Evolutionary conservation across 2,113 vertebrate species (phyloP), one percentile per base, ranked within the genome.

Genomic region (Eptatretus burgeri): DNA sequence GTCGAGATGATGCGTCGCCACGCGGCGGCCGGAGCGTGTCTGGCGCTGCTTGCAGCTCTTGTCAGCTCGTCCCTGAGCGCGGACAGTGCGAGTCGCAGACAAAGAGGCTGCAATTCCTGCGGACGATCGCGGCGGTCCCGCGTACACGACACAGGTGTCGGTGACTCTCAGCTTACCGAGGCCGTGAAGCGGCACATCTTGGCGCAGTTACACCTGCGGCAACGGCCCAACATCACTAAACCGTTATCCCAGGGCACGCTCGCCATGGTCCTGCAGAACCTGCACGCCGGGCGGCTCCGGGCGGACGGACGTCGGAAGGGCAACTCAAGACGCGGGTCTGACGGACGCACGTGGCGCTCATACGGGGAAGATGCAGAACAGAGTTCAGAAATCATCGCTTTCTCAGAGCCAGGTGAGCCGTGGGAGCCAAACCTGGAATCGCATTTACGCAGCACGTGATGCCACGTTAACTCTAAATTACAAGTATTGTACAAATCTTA

Each of bases 171-270:
- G 56, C 56, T 60, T 10, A 60, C 9, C 56, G 87, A 94, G 74
- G 88, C 88, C 66, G 85, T 94, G 70, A 95, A 95, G 76, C 76
- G 87, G 68, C 88, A 95, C 76, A 95, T 95, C 67, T 75, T 95
- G 71, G 85, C 75, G 74, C 75, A 85, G 70, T 73, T 95, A 69
- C 89, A 95, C 78, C 83, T 95, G 86, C 74, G 82, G 66, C 80
- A 83, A 66, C 75, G 85, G 71, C 85, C 89, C 68, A 94, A 95
- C 78, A 94, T 94, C 78, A 93, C 85, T 16, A 87, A 89, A 69
- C 81, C 85, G 13, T 83, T 93, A 71, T 85, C 88, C 41, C 85
- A 81, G 74, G 88, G 83, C 49, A 82, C 87, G 68, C 82, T 94
- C 85, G 81, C 93, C 73, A 89, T 82, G n/a, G 89, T 85, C 67